Conservation (phyloP, 2,113 vertebrate species). For the Camelus dromedarius region DNA sequence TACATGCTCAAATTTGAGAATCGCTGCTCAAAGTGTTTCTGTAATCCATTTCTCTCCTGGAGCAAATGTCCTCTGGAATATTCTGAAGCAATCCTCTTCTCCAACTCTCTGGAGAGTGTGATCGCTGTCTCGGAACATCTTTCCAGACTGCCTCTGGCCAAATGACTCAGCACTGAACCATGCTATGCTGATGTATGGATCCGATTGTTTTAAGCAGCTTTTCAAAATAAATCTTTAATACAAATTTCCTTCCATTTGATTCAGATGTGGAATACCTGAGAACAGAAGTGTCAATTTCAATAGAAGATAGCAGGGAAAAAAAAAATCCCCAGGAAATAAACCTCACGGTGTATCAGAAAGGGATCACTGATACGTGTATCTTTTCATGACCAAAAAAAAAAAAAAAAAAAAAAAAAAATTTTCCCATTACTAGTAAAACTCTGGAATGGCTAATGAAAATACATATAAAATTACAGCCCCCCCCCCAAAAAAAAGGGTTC, state of each 20-base stretch:
- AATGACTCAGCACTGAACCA: background rate
- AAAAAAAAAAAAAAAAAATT: background rate
- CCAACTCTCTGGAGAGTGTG: background rate
- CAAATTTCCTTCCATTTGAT: background rate
- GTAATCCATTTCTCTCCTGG: background rate
- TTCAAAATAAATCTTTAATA: slow-evolving; percentile 34
- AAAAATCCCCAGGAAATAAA: background rate
- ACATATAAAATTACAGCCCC: background rate
- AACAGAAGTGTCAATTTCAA: background rate
- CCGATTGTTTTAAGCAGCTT: background rate
- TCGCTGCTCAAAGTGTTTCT: background rate
- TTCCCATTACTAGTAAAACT: slow-evolving; percentile 17
- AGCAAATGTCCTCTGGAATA: background rate
- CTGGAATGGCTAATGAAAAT: background rate
- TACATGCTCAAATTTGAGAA: background rate
- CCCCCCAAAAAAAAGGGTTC: background rate
- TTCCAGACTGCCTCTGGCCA: background rate
- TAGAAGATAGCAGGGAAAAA: background rate
- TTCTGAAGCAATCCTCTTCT: background rate
- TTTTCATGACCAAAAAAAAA: background rate
- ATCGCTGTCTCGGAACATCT: background rate
- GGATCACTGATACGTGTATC: background rate
- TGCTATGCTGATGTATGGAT: background rate
- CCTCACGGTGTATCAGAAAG: background rate
- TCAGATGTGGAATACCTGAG: background rate